Conservation (phyloP, 37 sponge, comb jelly and placozoan species). For the Lycopodina hypogea region DNA sequence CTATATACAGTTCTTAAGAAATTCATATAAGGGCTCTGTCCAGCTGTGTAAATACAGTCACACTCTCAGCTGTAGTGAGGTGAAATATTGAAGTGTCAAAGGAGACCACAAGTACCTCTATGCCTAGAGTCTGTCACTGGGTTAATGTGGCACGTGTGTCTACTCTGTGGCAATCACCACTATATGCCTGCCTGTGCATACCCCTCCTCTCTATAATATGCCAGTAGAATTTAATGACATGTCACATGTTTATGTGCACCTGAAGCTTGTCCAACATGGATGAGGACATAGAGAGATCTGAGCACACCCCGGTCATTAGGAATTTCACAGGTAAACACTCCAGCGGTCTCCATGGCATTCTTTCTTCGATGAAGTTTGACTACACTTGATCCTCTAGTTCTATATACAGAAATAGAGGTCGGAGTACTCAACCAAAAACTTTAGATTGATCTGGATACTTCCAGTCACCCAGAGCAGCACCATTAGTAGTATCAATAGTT, state of each 20-base stretch:
- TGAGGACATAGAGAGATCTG: not conserved
- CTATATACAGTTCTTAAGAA: no score
- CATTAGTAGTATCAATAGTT: not conserved
- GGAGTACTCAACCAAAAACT: not conserved
- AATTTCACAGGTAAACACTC: constrained; percentile 6
- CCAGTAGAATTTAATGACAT: not conserved
- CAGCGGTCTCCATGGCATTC: not conserved
- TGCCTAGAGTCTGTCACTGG: no score
- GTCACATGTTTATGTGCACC: not conserved
- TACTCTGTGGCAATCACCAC: no score
- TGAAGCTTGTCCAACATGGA: not conserved
- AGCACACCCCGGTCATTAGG: not conserved
- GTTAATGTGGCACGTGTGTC: no score
- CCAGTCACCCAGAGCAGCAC: not conserved
- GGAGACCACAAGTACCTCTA: no score
- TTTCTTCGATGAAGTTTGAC: not conserved
- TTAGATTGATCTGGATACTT: not conserved
- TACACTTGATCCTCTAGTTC: constrained; percentile 2
- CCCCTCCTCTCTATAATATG: no score
- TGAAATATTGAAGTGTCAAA: no score
- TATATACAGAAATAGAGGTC: not conserved
- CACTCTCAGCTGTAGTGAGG: no score
- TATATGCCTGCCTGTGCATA: no score
- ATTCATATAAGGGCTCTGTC: no score
- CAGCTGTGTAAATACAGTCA: no score